Evolutionary conservation across 2,888 invertebrate genomes (phyloP).

Genomic region (Sinohyriopsis cumingii): DNA sequence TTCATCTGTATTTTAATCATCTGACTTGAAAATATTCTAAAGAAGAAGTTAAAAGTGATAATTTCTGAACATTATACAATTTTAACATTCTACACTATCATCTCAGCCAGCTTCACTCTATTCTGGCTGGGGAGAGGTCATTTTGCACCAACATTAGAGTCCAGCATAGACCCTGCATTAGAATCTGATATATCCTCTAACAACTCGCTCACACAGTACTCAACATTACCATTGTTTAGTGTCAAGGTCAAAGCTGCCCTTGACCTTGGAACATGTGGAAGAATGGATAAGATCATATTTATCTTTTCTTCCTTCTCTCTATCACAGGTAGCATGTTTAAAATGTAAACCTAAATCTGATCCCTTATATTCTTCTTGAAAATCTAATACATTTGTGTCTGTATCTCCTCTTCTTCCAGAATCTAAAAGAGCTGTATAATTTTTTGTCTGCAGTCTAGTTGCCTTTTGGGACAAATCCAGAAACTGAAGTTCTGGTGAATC

Average conservation of each 20-base stretch:
- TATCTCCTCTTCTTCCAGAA: too few relatives aligned
- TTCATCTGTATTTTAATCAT: too few relatives aligned
- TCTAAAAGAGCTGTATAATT: too few relatives aligned
- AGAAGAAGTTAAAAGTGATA: too few relatives aligned
- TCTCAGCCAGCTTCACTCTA: too few relatives aligned
- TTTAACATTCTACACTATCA: too few relatives aligned
- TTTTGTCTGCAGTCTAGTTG: neutral
- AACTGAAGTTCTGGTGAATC: too few relatives aligned
- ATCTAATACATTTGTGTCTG: neutral
- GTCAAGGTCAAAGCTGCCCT: conserved; percentile 6
- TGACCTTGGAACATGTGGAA: conserved; percentile 16
- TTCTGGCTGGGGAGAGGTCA: too few relatives aligned
- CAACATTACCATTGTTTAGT: conserved; percentile 11
- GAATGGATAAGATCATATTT: conserved; percentile 11
- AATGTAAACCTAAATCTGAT: conserved; percentile 1
- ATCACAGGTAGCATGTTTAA: neutral
- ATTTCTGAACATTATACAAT: too few relatives aligned
- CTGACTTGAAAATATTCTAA: too few relatives aligned
- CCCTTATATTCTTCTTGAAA: neutral
- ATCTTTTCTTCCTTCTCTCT: conserved; percentile 4
- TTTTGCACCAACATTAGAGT: too few relatives aligned
- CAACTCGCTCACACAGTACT: conserved; percentile 19
- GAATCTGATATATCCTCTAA: conserved; percentile 8
- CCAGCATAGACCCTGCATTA: neutral
- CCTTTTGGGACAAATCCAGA: too few relatives aligned